Evolutionary conservation across 2,888 invertebrate species (phyloP), one percentile per base, ranked within the genome.

Genomic region (Lypha dubia): DNA sequence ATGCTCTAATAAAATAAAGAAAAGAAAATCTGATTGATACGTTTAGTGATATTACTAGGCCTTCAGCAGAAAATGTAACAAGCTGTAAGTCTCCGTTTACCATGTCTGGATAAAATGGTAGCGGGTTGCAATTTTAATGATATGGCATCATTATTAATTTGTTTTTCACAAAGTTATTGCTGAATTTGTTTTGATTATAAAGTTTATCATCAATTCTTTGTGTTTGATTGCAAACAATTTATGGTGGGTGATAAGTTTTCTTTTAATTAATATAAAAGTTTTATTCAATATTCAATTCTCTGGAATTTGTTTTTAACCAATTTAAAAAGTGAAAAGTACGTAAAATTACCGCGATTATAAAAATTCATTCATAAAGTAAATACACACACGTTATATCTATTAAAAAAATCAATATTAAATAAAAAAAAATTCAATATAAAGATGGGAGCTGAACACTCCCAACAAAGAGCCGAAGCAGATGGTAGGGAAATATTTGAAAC

Each of bases 361-460:
- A 53, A 53, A n/a, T 28, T 0, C 22, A 8, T n/a, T 20, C 20
- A 20, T 28, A n/a, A 53, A 53, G 13, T 13, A 28, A 28, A 35
- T 53, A 15, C 7, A 24, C 22, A 20, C 20, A 17, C 28, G 5
- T 0, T 17, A 70, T 44, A 20, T 56, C n/a, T n/a, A n/a, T n/a
- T n/a, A n/a, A n/a, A 68, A 67, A 83, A 74, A 75, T 74, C 62
- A 35, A 79, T 67, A 77, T 51, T 13, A 65, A 67, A 41, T 22
- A 44, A 3, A 15, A 49, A 24, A 38, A 63, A 28, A 51, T 15
- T 44, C n/a, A 51, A 60, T 7, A 46, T 24, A 15, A 46, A 83
- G 82, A 94, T 94, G 94, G 94, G 94, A n/a, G 94, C 94, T 0
- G 94, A 94, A 86, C 94, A 94, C 87, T 94, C 94, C 0, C 92